Evolutionary conservation across 2,113 vertebrate species (phyloP).

Genomic region (Columba janthina): DNA sequence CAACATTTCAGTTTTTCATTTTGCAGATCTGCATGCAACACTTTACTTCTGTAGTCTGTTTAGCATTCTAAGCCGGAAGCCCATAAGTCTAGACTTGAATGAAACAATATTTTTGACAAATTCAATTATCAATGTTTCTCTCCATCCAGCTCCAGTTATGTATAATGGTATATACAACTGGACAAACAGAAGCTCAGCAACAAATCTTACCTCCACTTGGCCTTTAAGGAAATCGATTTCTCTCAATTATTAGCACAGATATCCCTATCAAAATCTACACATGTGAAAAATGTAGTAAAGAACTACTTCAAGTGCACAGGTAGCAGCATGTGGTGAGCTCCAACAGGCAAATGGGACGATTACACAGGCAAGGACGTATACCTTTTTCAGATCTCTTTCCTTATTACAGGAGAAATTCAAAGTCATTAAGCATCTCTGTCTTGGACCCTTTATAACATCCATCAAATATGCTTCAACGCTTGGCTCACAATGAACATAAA

Average conservation of each 20-base stretch:
- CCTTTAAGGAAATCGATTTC: neutral
- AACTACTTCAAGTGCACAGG: neutral
- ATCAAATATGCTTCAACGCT: neutral
- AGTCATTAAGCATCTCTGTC: neutral
- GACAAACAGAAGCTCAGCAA: neutral
- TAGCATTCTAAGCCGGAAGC: neutral
- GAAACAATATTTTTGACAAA: neutral
- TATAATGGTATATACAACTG: neutral
- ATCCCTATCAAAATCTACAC: neutral
- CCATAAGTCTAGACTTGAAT: neutral
- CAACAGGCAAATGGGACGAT: neutral
- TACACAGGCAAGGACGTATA: neutral
- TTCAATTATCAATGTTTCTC: neutral
- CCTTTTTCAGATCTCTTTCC: neutral
- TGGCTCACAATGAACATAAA: neutral
- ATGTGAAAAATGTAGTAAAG: neutral
- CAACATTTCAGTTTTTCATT: neutral
- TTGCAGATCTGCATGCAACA: neutral
- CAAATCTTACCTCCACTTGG: neutral
- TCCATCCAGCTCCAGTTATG: neutral
- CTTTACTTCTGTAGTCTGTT: neutral
- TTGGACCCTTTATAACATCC: neutral
- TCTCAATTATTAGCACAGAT: neutral
- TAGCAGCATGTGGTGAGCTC: neutral
- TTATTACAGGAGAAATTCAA: neutral